These are phyloP conservation scores for Alloscopus bannaensis DNA, from an alignment of 2,888 invertebrate genomes.

Conservation along the genomic window DNA sequence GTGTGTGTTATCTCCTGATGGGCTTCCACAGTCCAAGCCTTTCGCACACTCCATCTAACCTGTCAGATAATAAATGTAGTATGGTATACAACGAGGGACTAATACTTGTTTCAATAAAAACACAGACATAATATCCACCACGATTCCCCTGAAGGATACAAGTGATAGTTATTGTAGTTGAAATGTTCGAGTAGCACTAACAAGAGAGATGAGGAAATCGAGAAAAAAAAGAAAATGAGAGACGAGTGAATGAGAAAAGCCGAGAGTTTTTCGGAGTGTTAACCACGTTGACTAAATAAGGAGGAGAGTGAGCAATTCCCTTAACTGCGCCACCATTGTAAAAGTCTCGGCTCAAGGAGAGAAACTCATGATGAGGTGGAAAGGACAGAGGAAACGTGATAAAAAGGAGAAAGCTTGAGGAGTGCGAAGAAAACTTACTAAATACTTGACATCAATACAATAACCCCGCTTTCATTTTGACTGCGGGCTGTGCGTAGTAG, in stretches of 20 bases:
- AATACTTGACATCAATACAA: background rate
- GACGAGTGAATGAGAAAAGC: conserved; percentile 23
- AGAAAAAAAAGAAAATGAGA: background rate
- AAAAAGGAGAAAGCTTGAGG: background rate
- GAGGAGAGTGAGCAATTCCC: conserved; percentile 26
- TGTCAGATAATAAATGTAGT: conserved; percentile 3
- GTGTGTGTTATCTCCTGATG: background rate
- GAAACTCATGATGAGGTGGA: background rate
- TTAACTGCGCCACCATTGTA: background rate
- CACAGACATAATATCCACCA: background rate
- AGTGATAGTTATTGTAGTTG: conserved; percentile 32
- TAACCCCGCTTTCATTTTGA: background rate
- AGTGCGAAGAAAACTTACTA: background rate
- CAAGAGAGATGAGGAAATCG: conserved; percentile 1
- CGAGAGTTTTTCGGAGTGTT: conserved; percentile 23
- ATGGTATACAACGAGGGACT: background rate
- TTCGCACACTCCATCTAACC: background rate
- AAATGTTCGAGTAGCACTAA: conserved; percentile 8
- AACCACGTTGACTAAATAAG: background rate
- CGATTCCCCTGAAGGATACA: conserved; percentile 18
- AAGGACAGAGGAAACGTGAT: background rate
- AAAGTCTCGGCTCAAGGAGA: background rate
- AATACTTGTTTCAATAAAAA: background rate
- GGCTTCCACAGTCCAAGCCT: conserved; percentile 7
- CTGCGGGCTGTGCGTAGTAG: background rate